Evolutionary conservation across 1,140 invertebrate genomes (phyloP).

Genomic region (Drosophila lowei): DNA sequence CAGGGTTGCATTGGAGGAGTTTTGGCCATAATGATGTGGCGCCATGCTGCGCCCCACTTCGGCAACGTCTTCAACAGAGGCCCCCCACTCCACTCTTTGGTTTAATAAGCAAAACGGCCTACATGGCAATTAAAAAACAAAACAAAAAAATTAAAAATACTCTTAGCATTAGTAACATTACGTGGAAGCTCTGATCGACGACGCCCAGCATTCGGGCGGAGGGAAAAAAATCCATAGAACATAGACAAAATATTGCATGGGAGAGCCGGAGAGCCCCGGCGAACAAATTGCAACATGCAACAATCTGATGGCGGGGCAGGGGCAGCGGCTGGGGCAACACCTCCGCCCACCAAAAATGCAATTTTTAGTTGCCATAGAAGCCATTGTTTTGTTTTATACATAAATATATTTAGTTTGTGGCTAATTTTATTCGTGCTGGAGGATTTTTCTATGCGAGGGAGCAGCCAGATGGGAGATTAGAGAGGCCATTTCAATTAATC

Average conservation of each 20-base stretch:
- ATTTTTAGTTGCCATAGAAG: constrained; percentile 32
- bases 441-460: constrained; percentile 37
- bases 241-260: constrained; percentile 36
- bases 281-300: constrained; percentile 57
- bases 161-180: constrained; percentile 21
- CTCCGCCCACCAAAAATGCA: constrained; percentile 65
- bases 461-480: constrained; percentile 10
- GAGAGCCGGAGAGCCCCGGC: constrained; percentile 33
- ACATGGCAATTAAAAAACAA: constrained; percentile 72
- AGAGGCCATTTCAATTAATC: constrained; percentile 71
- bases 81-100: constrained; percentile 15
- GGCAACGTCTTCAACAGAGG: constrained; percentile 24
- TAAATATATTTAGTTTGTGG: constrained; percentile 42
- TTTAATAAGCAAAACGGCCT: constrained; percentile 76
- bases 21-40: constrained; percentile 62
- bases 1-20: constrained; percentile 32
- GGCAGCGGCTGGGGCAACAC: constrained; percentile 35
- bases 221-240: constrained; percentile 37
- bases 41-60: constrained; percentile 56
- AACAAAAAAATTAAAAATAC: constrained; percentile 47
- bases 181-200: constrained; percentile 18
- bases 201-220: constrained; percentile 30
- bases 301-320: constrained; percentile 14
- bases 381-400: constrained; percentile 62
- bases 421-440: constrained; percentile 46